These are phyloP conservation scores for Escarpia spicata DNA, from an alignment of 2,888 invertebrate species.

Conservation along the genomic window DNA sequence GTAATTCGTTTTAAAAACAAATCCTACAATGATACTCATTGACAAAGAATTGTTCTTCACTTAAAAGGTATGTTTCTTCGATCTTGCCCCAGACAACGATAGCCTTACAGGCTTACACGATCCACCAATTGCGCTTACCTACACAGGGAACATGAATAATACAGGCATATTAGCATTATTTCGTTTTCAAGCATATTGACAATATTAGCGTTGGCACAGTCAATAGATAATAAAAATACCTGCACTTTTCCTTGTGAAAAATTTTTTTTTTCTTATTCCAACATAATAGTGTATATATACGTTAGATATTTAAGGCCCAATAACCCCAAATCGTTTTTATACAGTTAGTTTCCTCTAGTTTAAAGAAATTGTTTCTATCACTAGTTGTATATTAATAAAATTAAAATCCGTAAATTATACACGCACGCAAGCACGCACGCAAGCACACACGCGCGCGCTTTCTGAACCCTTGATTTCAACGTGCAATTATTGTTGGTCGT, in stretches of 20 bases:
- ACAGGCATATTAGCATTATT: neutral
- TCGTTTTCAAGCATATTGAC: neutral
- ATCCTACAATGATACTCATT: neutral
- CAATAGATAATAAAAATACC: neutral
- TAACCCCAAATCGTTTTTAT: too few species aligned
- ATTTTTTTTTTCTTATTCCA: neutral
- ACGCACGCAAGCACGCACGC: too few species aligned
- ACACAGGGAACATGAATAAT: neutral
- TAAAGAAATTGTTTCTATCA: too few species aligned
- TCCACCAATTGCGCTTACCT: neutral
- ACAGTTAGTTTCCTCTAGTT: too few species aligned
- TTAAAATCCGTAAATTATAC: too few species aligned
- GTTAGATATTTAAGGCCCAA: too few species aligned
- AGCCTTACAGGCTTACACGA: too few species aligned
- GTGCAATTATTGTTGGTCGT: too few species aligned
- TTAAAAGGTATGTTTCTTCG: neutral
- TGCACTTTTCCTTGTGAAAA: neutral
- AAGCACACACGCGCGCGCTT: too few species aligned
- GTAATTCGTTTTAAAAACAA: neutral
- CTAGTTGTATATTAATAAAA: too few species aligned
- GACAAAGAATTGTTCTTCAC: neutral
- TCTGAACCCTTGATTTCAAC: too few species aligned
- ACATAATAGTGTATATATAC: neutral
- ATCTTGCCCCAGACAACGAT: neutral
- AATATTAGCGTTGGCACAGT: neutral